These are phyloP conservation scores for Xenopus tropicalis DNA, from an alignment of 2,113 vertebrate genomes.

Conservation along the genomic window DNA sequence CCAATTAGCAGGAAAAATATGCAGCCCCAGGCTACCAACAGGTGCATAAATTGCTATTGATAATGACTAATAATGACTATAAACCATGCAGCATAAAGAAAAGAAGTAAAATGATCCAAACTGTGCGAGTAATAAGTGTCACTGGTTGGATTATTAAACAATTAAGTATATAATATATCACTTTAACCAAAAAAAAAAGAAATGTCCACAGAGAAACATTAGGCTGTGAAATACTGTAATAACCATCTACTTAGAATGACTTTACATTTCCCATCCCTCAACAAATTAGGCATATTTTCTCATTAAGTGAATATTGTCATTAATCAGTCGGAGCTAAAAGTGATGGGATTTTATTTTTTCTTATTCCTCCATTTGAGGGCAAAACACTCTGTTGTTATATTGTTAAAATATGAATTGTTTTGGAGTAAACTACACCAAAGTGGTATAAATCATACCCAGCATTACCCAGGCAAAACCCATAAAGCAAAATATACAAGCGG, in stretches of 20 bases:
- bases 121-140: conserved; percentile 11
- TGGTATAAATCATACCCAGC: conserved; percentile 31
- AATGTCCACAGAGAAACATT: conserved; percentile 19
- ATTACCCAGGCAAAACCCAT: conserved; percentile 13
- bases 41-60: conserved; percentile 1
- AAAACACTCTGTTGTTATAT: conserved; percentile 4
- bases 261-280: conserved; percentile 6
- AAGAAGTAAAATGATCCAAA: background rate
- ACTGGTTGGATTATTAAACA: conserved; percentile 22
- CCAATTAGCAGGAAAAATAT: no score
- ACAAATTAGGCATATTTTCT: conserved; percentile 13
- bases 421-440: conserved; percentile 9
- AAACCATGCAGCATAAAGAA: background rate
- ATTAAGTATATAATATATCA: conserved; percentile 8
- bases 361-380: background rate
- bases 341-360: conserved; percentile 1
- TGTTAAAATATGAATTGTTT: conserved; percentile 23
- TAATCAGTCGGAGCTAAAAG: conserved; percentile 18
- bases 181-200: conserved; percentile 10
- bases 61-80: conserved; percentile 14
- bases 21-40: no score
- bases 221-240: conserved; percentile 24
- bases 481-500: conserved; percentile 11
- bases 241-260: conserved; percentile 5
- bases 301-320: background rate